Evolutionary conservation across 2,888 invertebrate species (phyloP).

Genomic region (Ichneumon xanthorius): DNA sequence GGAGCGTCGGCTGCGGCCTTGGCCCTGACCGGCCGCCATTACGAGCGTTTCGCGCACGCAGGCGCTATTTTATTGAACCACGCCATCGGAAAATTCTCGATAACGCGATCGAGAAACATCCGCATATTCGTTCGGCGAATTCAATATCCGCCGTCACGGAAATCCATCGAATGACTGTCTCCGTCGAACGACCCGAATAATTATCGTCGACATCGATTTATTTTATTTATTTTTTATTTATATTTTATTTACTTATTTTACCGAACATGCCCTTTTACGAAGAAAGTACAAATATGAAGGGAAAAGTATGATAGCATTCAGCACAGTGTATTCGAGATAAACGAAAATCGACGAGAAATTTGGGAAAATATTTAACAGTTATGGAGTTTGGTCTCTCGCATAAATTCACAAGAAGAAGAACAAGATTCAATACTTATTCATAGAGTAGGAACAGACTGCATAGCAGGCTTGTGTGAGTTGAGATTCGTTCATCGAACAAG

Average conservation of each 20-base stretch:
- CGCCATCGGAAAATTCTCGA: slow-evolving; percentile 43
- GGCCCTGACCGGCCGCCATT: slow-evolving; percentile 70
- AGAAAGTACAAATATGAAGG: no score
- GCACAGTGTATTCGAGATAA: no score
- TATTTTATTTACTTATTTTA: neutral
- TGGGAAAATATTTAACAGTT: no score
- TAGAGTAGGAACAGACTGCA: no score
- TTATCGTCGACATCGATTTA: neutral
- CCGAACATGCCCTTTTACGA: no score
- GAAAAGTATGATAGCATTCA: no score
- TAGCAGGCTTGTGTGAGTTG: no score
- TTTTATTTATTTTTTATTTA: neutral
- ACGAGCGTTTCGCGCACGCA: slow-evolving; percentile 69
- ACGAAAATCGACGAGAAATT: no score
- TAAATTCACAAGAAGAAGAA: no score
- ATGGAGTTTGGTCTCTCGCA: no score
- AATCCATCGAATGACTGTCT: neutral
- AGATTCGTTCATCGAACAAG: no score
- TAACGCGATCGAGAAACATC: slow-evolving; percentile 32
- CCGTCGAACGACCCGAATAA: neutral
- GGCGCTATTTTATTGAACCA: slow-evolving; percentile 71
- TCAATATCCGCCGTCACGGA: neutral
- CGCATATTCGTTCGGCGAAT: neutral
- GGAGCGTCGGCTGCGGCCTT: slow-evolving; percentile 45
- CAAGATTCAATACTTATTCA: no score